phyloP scores from a whole-genome alignment of 2,888 invertebrate genomes.

The Ormyrus labotus region DNA sequence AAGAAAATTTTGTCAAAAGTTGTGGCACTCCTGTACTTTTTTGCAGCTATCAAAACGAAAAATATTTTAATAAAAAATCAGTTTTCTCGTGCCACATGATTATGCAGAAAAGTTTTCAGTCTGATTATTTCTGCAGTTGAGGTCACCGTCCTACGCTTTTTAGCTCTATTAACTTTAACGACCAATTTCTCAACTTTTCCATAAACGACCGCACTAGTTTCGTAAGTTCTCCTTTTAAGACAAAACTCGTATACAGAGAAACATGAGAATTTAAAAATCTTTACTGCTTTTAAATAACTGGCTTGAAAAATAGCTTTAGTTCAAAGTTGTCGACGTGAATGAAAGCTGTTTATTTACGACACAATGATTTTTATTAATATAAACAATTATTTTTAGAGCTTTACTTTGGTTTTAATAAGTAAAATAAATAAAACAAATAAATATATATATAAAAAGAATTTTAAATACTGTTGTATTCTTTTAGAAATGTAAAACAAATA shows the following conservation, averaged over 20 bases:
- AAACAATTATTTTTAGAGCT: too few species aligned
- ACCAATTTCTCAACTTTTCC: slow-evolving; percentile 51
- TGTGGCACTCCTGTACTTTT: too few species aligned
- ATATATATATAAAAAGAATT: too few species aligned
- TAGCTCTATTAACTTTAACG: slow-evolving; percentile 54
- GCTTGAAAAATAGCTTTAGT: background rate
- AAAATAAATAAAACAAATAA: background rate
- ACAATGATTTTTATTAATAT: too few species aligned
- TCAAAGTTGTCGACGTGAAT: too few species aligned
- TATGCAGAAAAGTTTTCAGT: slow-evolving; percentile 47
- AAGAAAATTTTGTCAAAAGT: too few species aligned
- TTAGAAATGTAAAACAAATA: too few species aligned
- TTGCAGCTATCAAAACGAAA: background rate
- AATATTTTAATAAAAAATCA: slow-evolving; percentile 28
- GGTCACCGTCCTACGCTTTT: slow-evolving; percentile 26
- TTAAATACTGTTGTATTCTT: too few species aligned
- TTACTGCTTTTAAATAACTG: slow-evolving; percentile 11
- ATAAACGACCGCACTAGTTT: slow-evolving; percentile 48
- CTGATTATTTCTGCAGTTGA: slow-evolving; percentile 46
- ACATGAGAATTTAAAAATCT: slow-evolving; percentile 16
- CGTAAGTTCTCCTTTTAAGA: slow-evolving; percentile 49
- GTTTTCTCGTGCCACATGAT: slow-evolving; percentile 23
- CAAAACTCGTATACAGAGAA: slow-evolving; percentile 42
- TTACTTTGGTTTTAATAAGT: too few species aligned
- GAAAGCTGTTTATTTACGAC: too few species aligned